Evolutionary conservation across 2,113 vertebrate species (phyloP), one percentile per base, ranked within the genome.

Genomic region (Sylvicapra grimmia): DNA sequence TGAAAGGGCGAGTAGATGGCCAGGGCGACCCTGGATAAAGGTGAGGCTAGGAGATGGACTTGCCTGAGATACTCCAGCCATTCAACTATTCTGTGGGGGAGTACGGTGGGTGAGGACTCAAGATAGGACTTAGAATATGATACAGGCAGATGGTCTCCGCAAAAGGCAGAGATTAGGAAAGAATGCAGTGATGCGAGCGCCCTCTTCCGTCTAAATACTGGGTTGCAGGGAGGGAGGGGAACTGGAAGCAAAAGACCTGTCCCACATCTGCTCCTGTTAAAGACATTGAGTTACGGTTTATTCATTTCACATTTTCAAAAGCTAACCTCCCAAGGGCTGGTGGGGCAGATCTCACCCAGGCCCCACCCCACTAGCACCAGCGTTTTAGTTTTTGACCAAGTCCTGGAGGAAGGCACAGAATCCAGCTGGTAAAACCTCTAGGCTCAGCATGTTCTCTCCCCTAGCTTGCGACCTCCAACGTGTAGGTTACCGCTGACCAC

Each of bases 251-350:
- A 29, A 80, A 93, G 79, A 77, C 65, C 61, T 88, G 68, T 18
- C 40, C 36, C 58, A 90, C 21, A 40, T 49, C 36, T 92, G 36
- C 72, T 79, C 27, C 54, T 96, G 16, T 77, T 87, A 82, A 86
- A 53, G 86, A 92, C 25, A 80, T 29, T 13, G 82, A 68, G 18
- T 92, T 11, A 88, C 47, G 8, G 51, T 90, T 93, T 96, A 83
- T 87, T 95, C 54, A 56, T 72, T 92, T 89, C 75, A 86, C 29
- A 58, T 40, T 94, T 96, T 94, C 68, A 75, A 47, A 97, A 98
- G 72, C 23, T 25, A 83, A 56, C 92, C 25, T 63, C 63, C 40
- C 33, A 82, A 82, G 58, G 40, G 61, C 33, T 85, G 9, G 61
- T 44, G 65, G 54, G 40, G 44, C 33, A 96, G 51, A 59, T 47